Evolutionary conservation across 2,797 vertebrate species (phyloP).

Genomic region (Decapterus maruadsi): DNA sequence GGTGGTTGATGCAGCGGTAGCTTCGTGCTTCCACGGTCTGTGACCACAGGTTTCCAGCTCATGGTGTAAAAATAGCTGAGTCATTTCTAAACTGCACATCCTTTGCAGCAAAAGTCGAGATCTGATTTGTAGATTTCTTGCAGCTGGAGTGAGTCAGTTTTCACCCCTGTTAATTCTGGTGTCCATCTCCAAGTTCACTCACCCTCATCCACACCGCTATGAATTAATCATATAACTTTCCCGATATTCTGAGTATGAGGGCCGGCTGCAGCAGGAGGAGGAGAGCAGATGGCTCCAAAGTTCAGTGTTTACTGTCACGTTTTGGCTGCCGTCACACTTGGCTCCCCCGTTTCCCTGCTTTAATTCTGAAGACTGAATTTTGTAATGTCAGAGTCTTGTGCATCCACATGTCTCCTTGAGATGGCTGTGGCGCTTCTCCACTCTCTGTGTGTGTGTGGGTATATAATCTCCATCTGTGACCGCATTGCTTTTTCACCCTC

Average conservation of each 20-base stretch:
- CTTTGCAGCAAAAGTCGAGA: not conserved
- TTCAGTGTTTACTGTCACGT: slow-evolving; percentile 56
- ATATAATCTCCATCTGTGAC: slow-evolving; percentile 28
- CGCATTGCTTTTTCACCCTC: not conserved
- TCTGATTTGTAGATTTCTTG: not conserved
- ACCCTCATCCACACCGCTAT: not conserved
- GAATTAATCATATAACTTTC: slow-evolving; percentile 1
- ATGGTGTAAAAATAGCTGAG: slow-evolving; percentile 17
- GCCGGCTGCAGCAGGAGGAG: slow-evolving; percentile 41
- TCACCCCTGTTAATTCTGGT: slow-evolving; percentile 4
- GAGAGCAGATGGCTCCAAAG: slow-evolving; percentile 41
- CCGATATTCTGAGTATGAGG: slow-evolving; percentile 13
- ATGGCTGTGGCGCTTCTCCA: slow-evolving; percentile 24
- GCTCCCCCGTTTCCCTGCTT: slow-evolving; percentile 43
- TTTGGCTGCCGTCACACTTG: slow-evolving; percentile 54
- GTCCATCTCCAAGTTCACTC: slow-evolving; percentile 4
- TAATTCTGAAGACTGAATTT: slow-evolving; percentile 39
- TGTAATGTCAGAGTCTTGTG: slow-evolving; percentile 57
- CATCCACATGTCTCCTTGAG: slow-evolving; percentile 39
- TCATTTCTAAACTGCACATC: slow-evolving; percentile 5
- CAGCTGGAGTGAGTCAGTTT: slow-evolving; percentile 2
- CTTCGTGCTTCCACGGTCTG: not conserved
- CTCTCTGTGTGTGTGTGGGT: slow-evolving; percentile 9
- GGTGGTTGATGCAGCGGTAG: not conserved
- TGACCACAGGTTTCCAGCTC: not conserved